Percentiles rank a stretch among this genome's conserved stretches.
Conservation (phyloP, 2,113 vertebrate genomes). For the Calyptomena viridis region DNA sequence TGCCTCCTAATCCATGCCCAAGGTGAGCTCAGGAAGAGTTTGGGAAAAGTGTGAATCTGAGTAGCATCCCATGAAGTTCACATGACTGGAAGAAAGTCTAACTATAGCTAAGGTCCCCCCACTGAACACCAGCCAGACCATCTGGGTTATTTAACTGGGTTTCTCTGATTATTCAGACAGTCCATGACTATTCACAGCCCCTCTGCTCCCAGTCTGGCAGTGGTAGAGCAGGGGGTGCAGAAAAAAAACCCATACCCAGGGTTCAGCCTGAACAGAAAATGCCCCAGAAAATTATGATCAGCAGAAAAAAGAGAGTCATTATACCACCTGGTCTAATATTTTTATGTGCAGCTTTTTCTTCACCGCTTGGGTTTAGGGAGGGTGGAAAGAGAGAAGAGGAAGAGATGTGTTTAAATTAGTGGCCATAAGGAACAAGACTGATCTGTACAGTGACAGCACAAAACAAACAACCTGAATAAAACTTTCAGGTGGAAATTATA, state of each 20-base stretch:
- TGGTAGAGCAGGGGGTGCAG: not conserved
- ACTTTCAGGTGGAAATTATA: not conserved
- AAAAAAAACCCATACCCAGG: not conserved
- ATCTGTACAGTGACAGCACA: not conserved
- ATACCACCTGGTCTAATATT: not conserved
- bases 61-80: not conserved
- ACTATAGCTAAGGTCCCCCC: too few relatives aligned
- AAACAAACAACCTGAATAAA: not conserved
- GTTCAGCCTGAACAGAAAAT: not conserved
- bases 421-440: not conserved
- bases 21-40: accelerated
- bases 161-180: not conserved
- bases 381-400: not conserved
- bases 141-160: not conserved
- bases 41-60: accelerated
- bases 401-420: not conserved
- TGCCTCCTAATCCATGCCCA: not conserved
- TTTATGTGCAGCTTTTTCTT: not conserved
- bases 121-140: not conserved
- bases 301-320: not conserved
- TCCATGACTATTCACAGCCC: not conserved
- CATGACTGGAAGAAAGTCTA: not conserved
- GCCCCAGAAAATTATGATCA: not conserved
- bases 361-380: not conserved
- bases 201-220: not conserved